A percentile compares a stretch with the other conserved stretches of the same genome.
Conservation (phyloP, 2,888 invertebrate genomes). For the Petrophora chlorosata region DNA sequence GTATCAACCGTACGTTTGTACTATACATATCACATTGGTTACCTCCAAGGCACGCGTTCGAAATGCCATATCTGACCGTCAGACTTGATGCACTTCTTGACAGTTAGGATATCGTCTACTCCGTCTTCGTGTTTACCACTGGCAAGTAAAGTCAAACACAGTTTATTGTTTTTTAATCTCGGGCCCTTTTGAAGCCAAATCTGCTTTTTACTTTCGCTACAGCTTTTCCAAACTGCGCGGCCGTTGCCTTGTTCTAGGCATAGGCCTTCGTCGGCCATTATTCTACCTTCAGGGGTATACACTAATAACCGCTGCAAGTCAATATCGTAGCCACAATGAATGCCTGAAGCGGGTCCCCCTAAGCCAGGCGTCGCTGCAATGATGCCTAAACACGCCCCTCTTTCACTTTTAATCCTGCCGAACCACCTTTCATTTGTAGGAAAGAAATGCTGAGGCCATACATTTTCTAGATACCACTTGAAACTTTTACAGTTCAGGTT, state of each 20-base stretch:
- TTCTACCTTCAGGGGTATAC: conserved; percentile 86
- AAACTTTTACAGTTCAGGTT: conserved; percentile 93
- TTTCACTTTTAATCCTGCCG: conserved; percentile 89
- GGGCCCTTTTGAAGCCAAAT: conserved; percentile 86
- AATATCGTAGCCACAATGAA: conserved; percentile 84
- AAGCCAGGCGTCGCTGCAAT: conserved; percentile 85
- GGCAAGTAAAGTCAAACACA: conserved; percentile 62
- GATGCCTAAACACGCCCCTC: conserved; percentile 68
- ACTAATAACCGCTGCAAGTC: conserved; percentile 88
- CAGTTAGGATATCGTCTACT: conserved; percentile 75
- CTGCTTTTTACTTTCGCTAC: conserved; percentile 86
- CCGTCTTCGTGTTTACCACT: conserved; percentile 51
- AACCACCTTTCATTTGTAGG: conserved; percentile 94
- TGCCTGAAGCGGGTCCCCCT: conserved; percentile 87
- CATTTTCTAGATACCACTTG: conserved; percentile 95
- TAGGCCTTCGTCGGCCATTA: conserved; percentile 95
- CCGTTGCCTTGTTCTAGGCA: conserved; percentile 89
- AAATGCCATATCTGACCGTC: conserved; percentile 87
- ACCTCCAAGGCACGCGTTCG: conserved; percentile 87
- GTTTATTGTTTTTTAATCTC: conserved; percentile 62
- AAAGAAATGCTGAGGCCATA: conserved; percentile 98
- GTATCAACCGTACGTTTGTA: conserved; percentile 32
- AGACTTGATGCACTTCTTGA: conserved; percentile 83
- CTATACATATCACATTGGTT: conserved; percentile 35
- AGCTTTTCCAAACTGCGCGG: conserved; percentile 88